Percentiles rank a stretch among this genome's conserved stretches.
Conservation (phyloP, 2,888 invertebrate genomes). For the Tupiocoris notatus region DNA sequence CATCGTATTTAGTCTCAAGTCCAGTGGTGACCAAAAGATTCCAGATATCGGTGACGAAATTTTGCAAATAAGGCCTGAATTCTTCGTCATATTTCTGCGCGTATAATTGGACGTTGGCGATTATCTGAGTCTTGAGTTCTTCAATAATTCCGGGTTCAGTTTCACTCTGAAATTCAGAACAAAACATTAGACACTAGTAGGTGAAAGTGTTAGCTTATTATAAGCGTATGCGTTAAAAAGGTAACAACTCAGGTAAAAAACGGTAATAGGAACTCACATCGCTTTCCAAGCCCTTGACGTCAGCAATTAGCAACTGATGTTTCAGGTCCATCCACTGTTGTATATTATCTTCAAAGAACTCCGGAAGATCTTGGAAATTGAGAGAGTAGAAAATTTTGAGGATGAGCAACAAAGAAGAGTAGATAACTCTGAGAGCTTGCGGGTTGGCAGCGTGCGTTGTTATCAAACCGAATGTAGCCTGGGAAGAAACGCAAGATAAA, state of each 20-base stretch:
- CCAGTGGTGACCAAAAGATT: conserved; percentile 82
- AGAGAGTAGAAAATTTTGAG: conserved; percentile 96
- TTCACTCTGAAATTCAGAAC: conserved; percentile 61
- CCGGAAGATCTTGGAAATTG: conserved; percentile 96
- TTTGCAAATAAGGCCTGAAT: conserved; percentile 82
- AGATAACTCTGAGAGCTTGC: conserved; percentile 80
- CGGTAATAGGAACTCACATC: conserved; percentile 60
- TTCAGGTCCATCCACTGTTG: conserved; percentile 91
- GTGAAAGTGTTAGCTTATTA: too few species aligned
- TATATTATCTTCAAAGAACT: conserved; percentile 99
- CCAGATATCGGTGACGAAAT: conserved; percentile 95
- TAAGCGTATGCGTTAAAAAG: too few species aligned
- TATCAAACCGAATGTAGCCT: conserved; percentile 82
- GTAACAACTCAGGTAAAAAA: too few species aligned
- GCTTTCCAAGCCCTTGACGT: conserved; percentile 74
- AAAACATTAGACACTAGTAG: conserved; percentile 43
- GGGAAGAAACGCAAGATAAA: conserved; percentile 42
- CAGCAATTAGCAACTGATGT: conserved; percentile 72
- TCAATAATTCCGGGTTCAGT: conserved; percentile 87
- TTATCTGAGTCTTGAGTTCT: conserved; percentile 90
- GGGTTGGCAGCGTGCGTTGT: conserved; percentile 74
- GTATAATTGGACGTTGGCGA: conserved; percentile 91
- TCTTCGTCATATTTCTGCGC: conserved; percentile 98
- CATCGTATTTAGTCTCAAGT: conserved; percentile 82
- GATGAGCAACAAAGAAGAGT: conserved; percentile 81